Base-by-base conservation (phyloP, 2,888 invertebrate species). In the Lacanobia wlatinum region DNA sequence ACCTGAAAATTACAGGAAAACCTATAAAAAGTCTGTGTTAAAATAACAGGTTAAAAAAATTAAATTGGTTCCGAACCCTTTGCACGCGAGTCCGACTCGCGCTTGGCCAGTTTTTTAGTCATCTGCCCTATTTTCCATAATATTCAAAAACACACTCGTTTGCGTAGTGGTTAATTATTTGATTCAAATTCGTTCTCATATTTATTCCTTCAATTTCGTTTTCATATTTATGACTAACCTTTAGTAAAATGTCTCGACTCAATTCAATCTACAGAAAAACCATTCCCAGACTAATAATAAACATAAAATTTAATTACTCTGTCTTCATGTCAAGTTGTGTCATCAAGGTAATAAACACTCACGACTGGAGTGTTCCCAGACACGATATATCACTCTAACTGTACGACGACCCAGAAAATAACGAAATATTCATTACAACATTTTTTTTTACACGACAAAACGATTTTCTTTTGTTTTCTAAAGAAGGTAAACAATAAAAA, bases 221-320 rank as follows among this genome's bases (percentile, higher is more conserved):
- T 23, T 10, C n/a, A 56, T 61, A 46, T 48, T 53, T 46, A 28
- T 18, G 4, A 8, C 48, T 43, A n/a, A n/a, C n/a, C 28, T 28
- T 28, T 28, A 28, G 28, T 28, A 28, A 28, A 28, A 66, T 8
- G 2, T 52, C 23, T 14, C n/a, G n/a, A 38, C 40, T 55, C 50
- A 46, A 46, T 74, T 59, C 66, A 8, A 70, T 40, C 28, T 12
- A 52, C 43, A 52, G 59, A 59, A 6, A n/a, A 14, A 48, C 18
- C 55, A 62, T 71, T 52, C 55, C 21, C 21, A 7, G 28, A 48
- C 59, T 70, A 80, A 76, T 73, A 75, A 77, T 71, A 73, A 50
- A 62, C 74, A 73, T 83, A 48, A 70, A 79, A 73, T 71, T 73
- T 63, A 68, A 80, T 70, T 70, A 69, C 56, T 50, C 21, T 23